Evolutionary conservation across 2,113 vertebrate species (phyloP), one percentile per base, ranked within the genome.

Genomic region (Mesitornis unicolor): DNA sequence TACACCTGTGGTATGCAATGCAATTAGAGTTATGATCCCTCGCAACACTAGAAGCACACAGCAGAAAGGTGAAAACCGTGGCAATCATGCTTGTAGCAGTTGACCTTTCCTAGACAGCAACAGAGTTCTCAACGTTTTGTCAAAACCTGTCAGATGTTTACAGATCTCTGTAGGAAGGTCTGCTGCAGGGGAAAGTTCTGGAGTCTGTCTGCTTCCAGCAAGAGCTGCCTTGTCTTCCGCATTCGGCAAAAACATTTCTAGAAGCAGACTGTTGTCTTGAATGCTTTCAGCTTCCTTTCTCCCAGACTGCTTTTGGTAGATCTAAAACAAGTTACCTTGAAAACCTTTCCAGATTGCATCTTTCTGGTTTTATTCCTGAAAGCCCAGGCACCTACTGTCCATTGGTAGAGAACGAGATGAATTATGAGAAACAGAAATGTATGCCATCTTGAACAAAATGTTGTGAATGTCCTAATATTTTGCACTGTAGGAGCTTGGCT

Each of bases 381-480:
- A 92, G 47, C 84, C 73, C 86, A 95, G 89, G 75, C 84, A 87
- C 89, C 51, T 84, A 84, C 89, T 95, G 76, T 78, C 94, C 84
- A 77, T 48, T 87, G 87, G 87, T 80, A 68, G 76, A 31, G 13
- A 54, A 40, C 0, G 10, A 93, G 75, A 28, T 1, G 22, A 89
- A 71, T 86, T 90, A 87, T 67, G 63, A 70, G 85, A 86, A 94
- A 90, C 59, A 80, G 59, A 57, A 93, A 90, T 22, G 24, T 73
- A 74, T 83, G 87, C 63, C 87, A 80, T 93, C 76, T 93, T 96
- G 90, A 54, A 54, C 42, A 85, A 93, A 96, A 86, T 59, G 51
- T 45, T 94, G 70, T 74, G 54, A 48, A 70, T 93, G 79, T 91
- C 87, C 92, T 95, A 84, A 94, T 97, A 93, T 96, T 96, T 96